Conservation (phyloP, 2,797 vertebrate species). For the Acanthopagrus latus region DNA sequence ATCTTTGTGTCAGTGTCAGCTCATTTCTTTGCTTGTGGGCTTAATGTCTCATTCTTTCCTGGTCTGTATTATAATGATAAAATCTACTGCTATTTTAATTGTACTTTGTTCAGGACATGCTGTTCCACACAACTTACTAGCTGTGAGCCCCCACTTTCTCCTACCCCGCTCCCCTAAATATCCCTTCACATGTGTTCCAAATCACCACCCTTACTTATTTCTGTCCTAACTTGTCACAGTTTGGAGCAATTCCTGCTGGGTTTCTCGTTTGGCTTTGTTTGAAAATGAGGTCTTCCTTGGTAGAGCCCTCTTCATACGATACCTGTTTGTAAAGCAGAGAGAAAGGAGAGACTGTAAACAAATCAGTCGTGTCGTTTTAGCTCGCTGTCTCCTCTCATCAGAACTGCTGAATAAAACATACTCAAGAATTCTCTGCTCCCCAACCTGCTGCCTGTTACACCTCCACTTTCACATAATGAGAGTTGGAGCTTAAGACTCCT, state of each 20-base stretch:
- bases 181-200: constrained; percentile 43
- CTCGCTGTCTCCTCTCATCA: constrained; percentile 42
- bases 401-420: constrained; percentile 71
- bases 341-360: constrained; percentile 64
- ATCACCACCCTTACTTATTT: constrained; percentile 33
- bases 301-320: constrained; percentile 1
- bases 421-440: constrained; percentile 42
- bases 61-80: neutral
- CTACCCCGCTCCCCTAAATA: constrained; percentile 18
- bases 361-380: constrained; percentile 50
- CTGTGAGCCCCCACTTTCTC: constrained; percentile 6
- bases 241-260: constrained; percentile 1
- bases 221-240: constrained; percentile 39
- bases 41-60: constrained; percentile 15
- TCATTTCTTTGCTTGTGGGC: neutral
- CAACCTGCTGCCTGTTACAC: constrained; percentile 52
- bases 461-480: constrained; percentile 68
- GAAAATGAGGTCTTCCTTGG: neutral
- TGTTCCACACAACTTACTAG: constrained; percentile 27
- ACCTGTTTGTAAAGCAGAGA: constrained; percentile 4
- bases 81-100: constrained; percentile 34
- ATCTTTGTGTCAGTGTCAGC: neutral
- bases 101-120: constrained; percentile 40
- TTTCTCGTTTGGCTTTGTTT: too few relatives aligned
- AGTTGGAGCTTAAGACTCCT: constrained; percentile 57